Base-by-base conservation (phyloP, 2,797 vertebrate genomes). In the Enteromius unitaeniatus region DNA sequence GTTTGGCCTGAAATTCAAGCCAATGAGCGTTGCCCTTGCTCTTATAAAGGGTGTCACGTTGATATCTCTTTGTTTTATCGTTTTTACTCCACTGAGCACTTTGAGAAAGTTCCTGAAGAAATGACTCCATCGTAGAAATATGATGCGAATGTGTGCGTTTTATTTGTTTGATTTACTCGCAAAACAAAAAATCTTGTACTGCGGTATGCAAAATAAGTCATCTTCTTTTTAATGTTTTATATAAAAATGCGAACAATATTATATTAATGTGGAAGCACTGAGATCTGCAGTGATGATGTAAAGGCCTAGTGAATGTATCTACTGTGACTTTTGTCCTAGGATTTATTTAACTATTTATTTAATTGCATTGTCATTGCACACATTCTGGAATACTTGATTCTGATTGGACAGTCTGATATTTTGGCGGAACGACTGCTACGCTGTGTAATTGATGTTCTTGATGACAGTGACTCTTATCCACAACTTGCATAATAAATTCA, bases 1-100 rank as follows among this genome's bases (percentile, higher is more conserved):
- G 47, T 77, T 72, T 74, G 45, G 81, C 9, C 21, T 75, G 21
- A 64, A 17, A 53, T 42, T 28, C 2, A 55, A 28, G 0, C 11
- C 17, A 19, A 64, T 1, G 45, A 65, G 14, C 13, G 8, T 9
- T 14, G 60, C 15, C 45, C 37, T 45, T 15, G 62, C 15, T 64
- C 62, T 64, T 64, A 17, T 64, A 17, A 31, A 3, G 28, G 15
- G 8, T 64, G 62, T 4, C 6, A 1, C 28, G 0, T 31, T 64
- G 62, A 64, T 64, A 64, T 31, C 62, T 62, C 26, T 55, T n/a
- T 8, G 47, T 69, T 80, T 45, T 26, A n/a, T 62, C 7, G 1
- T 81, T 45, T 26, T 23, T 58, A 83, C 60, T 6, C 68, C 9
- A 23, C 45, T 64, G 64, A 70, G 74, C 67, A 81, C 73, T 70